Conservation (phyloP, 64 coral and sea anemone species). For the Actinia tenebrosa region DNA sequence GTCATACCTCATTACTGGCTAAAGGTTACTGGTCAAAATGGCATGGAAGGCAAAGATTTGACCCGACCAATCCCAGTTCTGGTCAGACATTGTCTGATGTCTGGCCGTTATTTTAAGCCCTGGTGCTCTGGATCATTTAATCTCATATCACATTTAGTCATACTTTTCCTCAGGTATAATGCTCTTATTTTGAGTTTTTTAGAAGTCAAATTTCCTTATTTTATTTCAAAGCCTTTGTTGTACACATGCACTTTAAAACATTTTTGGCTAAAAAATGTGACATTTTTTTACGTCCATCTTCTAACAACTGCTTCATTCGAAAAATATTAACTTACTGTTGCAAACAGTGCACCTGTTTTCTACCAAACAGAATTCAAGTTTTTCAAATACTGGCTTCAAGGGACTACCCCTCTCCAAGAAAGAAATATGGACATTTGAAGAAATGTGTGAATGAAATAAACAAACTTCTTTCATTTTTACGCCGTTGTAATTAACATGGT, state of each 20-base stretch:
- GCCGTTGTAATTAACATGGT: neutral
- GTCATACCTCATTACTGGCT: no score
- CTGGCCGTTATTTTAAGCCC: no score
- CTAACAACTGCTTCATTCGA: neutral
- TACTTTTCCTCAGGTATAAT: no score
- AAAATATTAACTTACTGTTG: neutral
- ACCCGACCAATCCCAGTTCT: no score
- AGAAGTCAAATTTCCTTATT: no score
- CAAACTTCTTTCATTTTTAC: neutral
- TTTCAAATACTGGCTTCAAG: neutral
- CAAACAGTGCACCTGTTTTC: neutral
- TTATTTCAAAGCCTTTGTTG: no score
- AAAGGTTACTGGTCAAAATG: no score
- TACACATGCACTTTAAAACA: neutral
- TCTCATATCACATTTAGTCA: no score
- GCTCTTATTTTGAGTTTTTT: no score
- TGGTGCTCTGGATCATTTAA: no score
- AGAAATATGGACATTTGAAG: neutral
- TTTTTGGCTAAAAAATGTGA: neutral
- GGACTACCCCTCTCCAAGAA: neutral
- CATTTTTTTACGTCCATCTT: neutral
- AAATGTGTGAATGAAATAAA: neutral
- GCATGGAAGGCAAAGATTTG: no score
- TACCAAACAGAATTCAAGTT: neutral
- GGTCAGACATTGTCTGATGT: no score